Evolutionary conservation across 2,888 invertebrate species (phyloP).

Genomic region (Ectropis crepuscularia): DNA sequence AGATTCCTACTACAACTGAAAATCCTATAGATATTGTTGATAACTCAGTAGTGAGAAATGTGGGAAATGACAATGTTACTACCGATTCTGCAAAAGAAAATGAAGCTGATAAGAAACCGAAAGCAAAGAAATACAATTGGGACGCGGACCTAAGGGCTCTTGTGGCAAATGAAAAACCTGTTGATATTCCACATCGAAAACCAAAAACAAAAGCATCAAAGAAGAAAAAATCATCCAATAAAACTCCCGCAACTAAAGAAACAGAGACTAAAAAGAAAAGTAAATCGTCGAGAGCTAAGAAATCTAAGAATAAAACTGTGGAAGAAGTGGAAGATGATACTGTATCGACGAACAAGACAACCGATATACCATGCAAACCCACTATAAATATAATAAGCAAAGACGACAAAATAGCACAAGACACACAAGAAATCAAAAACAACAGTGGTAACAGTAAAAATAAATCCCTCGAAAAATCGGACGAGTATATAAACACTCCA

Average conservation of each 20-base stretch:
- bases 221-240: conserved; percentile 44
- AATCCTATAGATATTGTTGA: conserved; percentile 43
- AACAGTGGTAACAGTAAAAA: conserved; percentile 50
- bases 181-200: conserved; percentile 23
- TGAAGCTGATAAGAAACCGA: conserved; percentile 39
- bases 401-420: conserved; percentile 34
- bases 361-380: conserved; percentile 55
- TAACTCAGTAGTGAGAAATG: conserved; percentile 42
- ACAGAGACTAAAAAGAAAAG: conserved; percentile 34
- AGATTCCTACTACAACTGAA: conserved; percentile 33
- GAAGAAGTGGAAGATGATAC: conserved; percentile 48
- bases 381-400: conserved; percentile 62
- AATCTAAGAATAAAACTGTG: conserved; percentile 46
- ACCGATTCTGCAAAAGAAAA: conserved; percentile 47
- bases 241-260: conserved; percentile 28
- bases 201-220: conserved; percentile 45
- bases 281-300: conserved; percentile 46
- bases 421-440: conserved; percentile 39
- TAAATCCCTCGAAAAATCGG: conserved; percentile 49
- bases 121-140: conserved; percentile 63
- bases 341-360: conserved; percentile 11
- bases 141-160: conserved; percentile 72
- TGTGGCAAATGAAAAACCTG: conserved; percentile 45
- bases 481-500: conserved; percentile 66
- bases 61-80: conserved; percentile 43